A percentile compares a stretch with the other conserved stretches of the same genome.
Conservation (phyloP, 2,797 vertebrate species). For the Hoplostethus mediterraneus region DNA sequence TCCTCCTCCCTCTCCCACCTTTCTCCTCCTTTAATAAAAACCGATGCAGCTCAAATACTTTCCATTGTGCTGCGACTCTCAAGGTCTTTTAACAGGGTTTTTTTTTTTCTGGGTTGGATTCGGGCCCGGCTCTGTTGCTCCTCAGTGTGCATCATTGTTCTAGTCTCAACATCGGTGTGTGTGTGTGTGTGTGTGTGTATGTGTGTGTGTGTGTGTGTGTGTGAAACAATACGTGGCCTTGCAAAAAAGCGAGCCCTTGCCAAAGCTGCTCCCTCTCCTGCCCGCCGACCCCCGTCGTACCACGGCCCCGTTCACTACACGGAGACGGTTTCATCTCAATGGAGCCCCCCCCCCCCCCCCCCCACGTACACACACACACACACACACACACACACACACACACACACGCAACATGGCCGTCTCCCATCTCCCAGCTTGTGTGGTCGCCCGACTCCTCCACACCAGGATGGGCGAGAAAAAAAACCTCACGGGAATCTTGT, state of each 20-base stretch:
- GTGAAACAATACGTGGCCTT: slow-evolving; percentile 54
- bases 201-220: background rate
- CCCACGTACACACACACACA: no score
- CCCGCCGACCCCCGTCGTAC: background rate
- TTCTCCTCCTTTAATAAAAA: background rate
- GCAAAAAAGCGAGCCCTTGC: background rate
- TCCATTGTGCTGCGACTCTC: slow-evolving; percentile 15
- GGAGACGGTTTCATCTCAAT: background rate
- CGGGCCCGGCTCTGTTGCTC: background rate
- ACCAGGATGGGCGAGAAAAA: slow-evolving; percentile 21
- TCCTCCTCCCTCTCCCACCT: background rate
- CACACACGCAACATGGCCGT: slow-evolving; percentile 19
- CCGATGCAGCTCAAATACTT: background rate
- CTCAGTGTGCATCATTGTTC: background rate
- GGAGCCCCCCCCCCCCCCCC: no score
- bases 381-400: background rate
- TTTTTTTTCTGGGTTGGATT: background rate
- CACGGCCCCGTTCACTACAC: background rate
- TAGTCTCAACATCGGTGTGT: slow-evolving; percentile 46
- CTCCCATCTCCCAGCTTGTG: slow-evolving; percentile 38
- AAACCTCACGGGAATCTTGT: slow-evolving; percentile 44
- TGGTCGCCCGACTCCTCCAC: slow-evolving; percentile 4
- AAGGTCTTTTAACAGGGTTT: slow-evolving; percentile 16
- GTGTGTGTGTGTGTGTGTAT: slow-evolving; percentile 1
- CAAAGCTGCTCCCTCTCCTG: background rate